Percentiles rank a stretch among this genome's conserved stretches.
Conservation (phyloP, 2,113 vertebrate genomes). For the Camelus bactrianus region DNA sequence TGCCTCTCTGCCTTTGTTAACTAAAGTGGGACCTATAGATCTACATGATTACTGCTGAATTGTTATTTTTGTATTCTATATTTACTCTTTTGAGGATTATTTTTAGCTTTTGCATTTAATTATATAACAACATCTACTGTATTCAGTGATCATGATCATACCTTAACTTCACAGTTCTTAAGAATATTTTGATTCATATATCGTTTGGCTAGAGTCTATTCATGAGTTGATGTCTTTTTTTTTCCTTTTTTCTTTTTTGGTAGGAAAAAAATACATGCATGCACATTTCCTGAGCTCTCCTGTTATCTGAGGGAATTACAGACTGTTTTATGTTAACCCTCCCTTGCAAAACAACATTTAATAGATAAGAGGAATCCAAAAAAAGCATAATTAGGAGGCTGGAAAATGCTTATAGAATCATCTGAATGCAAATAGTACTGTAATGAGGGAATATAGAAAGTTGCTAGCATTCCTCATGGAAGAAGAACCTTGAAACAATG, state of each 20-base stretch:
- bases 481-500: not conserved
- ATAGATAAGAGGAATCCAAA: not conserved
- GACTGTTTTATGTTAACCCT: not conserved
- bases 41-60: not conserved
- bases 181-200: not conserved
- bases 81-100: constrained; percentile 25
- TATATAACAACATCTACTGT: not conserved
- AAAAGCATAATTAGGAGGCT: not conserved
- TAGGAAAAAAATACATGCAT: not conserved
- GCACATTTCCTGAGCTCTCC: not conserved
- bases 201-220: not conserved
- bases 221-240: not conserved
- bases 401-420: constrained; percentile 25
- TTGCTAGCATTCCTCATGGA: not conserved
- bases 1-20: not conserved
- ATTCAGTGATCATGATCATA: not conserved
- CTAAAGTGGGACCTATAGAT: not conserved
- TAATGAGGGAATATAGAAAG: constrained; percentile 18
- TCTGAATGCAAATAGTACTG: not conserved
- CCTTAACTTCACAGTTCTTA: not conserved
- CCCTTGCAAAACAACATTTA: constrained; percentile 47
- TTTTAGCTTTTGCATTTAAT: constrained; percentile 46
- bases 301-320: constrained; percentile 29
- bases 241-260: not conserved
- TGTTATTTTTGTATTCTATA: constrained; percentile 20